Percentiles rank a stretch among this genome's conserved stretches.
These are phyloP conservation scores for Calliphora vomitoria DNA, from an alignment of 2,888 invertebrate genomes.

Conservation along the genomic window DNA sequence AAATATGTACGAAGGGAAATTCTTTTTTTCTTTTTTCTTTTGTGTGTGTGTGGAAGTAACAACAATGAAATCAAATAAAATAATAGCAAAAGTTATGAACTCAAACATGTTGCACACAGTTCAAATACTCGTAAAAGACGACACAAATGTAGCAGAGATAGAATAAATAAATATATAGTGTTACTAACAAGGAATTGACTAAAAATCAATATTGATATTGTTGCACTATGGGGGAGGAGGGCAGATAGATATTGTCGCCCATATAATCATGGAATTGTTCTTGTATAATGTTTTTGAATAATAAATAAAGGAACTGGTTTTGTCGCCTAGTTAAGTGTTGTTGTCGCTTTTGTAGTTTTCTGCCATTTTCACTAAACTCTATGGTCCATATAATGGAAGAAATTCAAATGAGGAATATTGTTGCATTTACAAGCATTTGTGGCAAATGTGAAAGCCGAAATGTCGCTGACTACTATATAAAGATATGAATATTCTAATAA, in stretches of 20 bases:
- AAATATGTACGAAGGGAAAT: neutral
- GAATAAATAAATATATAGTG: neutral
- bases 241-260: too few species aligned
- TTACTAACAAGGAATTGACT: neutral
- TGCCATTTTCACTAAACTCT: too few species aligned
- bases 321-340: too few species aligned
- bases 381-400: too few species aligned
- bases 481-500: too few species aligned
- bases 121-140: slow-evolving; percentile 16
- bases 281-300: too few species aligned
- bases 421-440: too few species aligned
- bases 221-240: neutral
- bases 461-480: too few species aligned
- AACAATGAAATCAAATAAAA: neutral
- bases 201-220: slow-evolving; percentile 5
- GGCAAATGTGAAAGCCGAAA: too few species aligned
- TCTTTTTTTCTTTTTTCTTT: neutral
- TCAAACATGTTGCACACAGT: slow-evolving; percentile 1
- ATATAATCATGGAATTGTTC: neutral
- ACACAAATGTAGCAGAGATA: neutral
- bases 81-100: slow-evolving; percentile 25
- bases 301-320: too few species aligned
- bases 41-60: neutral
- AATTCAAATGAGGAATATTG: too few species aligned
- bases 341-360: too few species aligned